Percentiles rank a stretch among this genome's conserved stretches.
Evolutionary conservation across 2,797 vertebrate genomes (phyloP).

Genomic region (Fundulus diaphanus): DNA sequence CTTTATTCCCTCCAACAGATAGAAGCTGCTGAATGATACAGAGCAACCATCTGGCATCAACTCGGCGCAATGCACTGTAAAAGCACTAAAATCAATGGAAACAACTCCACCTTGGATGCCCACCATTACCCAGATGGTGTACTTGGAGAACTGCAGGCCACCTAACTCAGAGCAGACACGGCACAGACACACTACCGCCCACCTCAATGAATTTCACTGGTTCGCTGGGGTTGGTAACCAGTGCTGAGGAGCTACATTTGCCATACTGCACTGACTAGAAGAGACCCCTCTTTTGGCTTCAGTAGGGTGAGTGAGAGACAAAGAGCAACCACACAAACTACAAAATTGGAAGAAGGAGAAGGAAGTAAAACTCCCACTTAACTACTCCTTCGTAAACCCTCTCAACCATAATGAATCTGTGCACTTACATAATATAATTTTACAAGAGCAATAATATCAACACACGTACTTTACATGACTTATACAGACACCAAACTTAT

Average conservation of each 20-base stretch:
- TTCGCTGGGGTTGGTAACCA: conserved; percentile 57
- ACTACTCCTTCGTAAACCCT: conserved; percentile 23
- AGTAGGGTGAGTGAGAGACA: conserved; percentile 39
- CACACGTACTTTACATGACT: conserved; percentile 10
- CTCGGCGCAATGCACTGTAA: conserved; percentile 76
- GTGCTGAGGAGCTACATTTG: conserved; percentile 45
- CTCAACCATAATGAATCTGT: conserved; percentile 30
- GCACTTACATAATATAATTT: conserved; percentile 9
- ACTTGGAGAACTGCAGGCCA: conserved; percentile 76
- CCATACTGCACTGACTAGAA: conserved; percentile 39
- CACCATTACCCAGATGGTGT: conserved; percentile 84
- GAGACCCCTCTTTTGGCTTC: conserved; percentile 78
- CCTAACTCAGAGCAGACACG: conserved; percentile 68
- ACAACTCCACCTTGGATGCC: conserved; percentile 80
- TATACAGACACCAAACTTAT: background rate
- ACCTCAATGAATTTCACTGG: conserved; percentile 59
- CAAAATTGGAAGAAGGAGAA: background rate
- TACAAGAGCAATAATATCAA: conserved; percentile 8
- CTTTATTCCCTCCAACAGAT: conserved; percentile 74
- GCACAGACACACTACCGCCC: conserved; percentile 61
- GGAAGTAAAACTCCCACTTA: conserved; percentile 8
- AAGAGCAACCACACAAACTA: conserved; percentile 29
- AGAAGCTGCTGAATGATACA: conserved; percentile 72
- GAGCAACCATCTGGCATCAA: conserved; percentile 82
- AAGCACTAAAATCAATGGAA: conserved; percentile 80